Conservation (phyloP, 1,140 invertebrate species). For the Mercenaria mercenaria region DNA sequence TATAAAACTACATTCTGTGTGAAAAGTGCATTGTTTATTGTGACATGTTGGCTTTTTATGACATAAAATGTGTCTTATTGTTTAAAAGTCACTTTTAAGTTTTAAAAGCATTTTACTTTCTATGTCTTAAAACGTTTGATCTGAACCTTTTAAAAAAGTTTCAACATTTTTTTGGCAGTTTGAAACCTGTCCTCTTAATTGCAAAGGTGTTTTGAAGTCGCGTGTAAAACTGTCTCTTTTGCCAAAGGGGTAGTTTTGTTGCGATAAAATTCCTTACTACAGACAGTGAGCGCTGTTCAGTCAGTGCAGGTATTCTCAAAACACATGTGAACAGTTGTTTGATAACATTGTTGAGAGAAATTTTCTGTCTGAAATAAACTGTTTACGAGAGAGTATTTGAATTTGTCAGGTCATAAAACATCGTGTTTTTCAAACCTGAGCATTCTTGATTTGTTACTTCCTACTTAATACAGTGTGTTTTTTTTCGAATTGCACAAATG, state of each 20-base stretch:
- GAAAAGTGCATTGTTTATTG: no score
- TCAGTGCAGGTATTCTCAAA: neutral
- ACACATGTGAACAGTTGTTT: neutral
- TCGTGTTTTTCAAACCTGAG: neutral
- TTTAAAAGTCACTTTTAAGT: no score
- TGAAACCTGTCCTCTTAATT: no score
- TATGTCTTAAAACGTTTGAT: no score
- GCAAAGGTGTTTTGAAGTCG: neutral
- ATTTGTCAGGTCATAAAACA: neutral
- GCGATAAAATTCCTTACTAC: neutral
- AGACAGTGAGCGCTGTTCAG: neutral
- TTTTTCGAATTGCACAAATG: neutral
- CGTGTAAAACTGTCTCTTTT: neutral
- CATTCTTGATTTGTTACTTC: neutral
- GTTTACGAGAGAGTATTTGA: neutral
- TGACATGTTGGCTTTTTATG: no score
- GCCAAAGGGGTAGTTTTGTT: neutral
- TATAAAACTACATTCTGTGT: no score
- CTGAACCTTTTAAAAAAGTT: no score
- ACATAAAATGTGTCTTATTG: no score
- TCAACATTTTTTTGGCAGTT: no score
- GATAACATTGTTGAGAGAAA: neutral
- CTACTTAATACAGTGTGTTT: neutral
- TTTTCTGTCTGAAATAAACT: neutral
- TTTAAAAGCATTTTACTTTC: no score